These are phyloP conservation scores for Andrena cerasifolii DNA, from an alignment of 1,140 invertebrate genomes.

Conservation along the genomic window DNA sequence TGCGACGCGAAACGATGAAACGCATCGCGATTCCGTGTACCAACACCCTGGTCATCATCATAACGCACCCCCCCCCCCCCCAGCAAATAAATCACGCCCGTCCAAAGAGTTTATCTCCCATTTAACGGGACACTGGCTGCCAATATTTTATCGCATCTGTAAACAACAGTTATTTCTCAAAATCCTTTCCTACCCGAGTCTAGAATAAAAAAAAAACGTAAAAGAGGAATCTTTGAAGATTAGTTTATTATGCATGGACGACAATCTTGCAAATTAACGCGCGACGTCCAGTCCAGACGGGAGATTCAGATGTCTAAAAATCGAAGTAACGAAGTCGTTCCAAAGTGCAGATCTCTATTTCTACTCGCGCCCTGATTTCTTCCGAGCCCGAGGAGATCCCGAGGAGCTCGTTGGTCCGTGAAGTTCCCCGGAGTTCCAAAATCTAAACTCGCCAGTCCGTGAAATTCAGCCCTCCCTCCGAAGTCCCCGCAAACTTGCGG, in stretches of 20 bases:
- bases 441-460: neutral
- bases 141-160: neutral
- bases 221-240: too few species aligned
- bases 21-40: neutral
- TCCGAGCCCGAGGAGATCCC: too few species aligned
- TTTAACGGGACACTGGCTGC: neutral
- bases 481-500: neutral
- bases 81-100: constrained; percentile 4
- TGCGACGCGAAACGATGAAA: neutral
- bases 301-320: too few species aligned
- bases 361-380: too few species aligned
- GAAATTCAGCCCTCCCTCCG: neutral
- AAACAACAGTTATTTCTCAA: neutral
- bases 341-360: too few species aligned
- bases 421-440: neutral
- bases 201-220: too few species aligned
- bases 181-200: too few species aligned
- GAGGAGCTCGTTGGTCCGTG: neutral
- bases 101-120: neutral
- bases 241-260: too few species aligned
- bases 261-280: too few species aligned
- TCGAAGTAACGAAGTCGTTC: too few species aligned
- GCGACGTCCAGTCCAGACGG: too few species aligned
- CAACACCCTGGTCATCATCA: neutral
- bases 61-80: neutral